Base-by-base conservation (phyloP, 1,140 invertebrate genomes). In the Zaprionus capensis region DNA sequence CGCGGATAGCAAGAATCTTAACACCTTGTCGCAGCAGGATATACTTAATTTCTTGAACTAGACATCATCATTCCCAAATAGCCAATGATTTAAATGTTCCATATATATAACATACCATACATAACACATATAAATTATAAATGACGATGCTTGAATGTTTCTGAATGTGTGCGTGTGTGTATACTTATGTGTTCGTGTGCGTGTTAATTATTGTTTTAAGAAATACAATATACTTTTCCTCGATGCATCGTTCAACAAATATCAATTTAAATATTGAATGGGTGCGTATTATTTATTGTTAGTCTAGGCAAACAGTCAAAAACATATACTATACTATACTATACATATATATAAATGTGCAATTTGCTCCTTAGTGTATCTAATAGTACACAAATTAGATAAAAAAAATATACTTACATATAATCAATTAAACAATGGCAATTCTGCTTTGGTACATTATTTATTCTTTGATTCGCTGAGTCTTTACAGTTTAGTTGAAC, bases 21-120 rank as follows among this genome's bases (percentile, higher is more conserved):
- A 92, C 71, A 80, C 80, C 49, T 71, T 92, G 17, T 91, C 91
- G 24, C 91, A 92, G 46, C 91, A 92, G 44, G 91, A 92, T 56
- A 92, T 92, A 71, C 80, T 92, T 67, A 92, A 88, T 64, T 92
- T 92, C 71, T 80, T 92, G 11, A 92, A 92, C 69, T 92, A 88
- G 71, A 81, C 20, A 63, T n/a, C 49, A 51, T 36, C 58, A 44
- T 63, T 71, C 62, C 62, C 68, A 71, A 68, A 58, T 80, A 73
- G 72, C 71, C 66, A 80, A 78, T 79, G 69, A 61, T 82, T 66
- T 76, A 61, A 70, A 65, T 66, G 77, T 59, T 74, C 46, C 31
- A 66, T 59, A 56, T 62, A 72, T 31, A 28, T 61, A 65, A 36
- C 59, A 71, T 57, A 76, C 55, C 44, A 15, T 34, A 71, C 34